A percentile compares a stretch with the other conserved stretches of the same genome.
Conservation (phyloP, 2,888 invertebrate genomes). For the Dasysyrphus tricinctus region DNA sequence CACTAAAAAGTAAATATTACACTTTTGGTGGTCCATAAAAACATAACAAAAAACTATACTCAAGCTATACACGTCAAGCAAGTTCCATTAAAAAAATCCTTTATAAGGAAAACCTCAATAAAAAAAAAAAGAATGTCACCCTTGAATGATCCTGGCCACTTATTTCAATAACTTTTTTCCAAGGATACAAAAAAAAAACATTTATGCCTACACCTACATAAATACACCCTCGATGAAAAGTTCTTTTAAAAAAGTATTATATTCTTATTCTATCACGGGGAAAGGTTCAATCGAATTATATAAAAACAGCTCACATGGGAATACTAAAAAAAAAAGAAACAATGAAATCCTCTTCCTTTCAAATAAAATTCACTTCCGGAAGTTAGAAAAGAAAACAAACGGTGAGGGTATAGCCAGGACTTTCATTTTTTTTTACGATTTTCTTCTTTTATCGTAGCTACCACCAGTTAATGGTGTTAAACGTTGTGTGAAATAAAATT, state of each 20-base stretch:
- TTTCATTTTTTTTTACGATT: background rate
- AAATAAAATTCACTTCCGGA: background rate
- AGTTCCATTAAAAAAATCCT: background rate
- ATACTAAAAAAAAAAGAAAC: background rate
- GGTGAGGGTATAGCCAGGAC: constrained; percentile 8
- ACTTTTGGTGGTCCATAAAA: background rate
- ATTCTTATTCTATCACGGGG: background rate
- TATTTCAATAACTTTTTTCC: constrained; percentile 40
- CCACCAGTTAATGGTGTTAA: constrained; percentile 29
- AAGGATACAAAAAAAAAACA: constrained; percentile 1
- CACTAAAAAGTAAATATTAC: constrained; percentile 28
- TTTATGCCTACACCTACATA: background rate
- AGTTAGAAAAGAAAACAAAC: constrained; percentile 2
- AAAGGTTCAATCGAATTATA: constrained; percentile 10
- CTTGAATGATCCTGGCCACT: constrained; percentile 30
- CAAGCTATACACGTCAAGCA: background rate
- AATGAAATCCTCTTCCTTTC: background rate
- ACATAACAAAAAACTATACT: background rate
- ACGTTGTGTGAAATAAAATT: constrained; percentile 45
- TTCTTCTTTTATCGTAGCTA: background rate
- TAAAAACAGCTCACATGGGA: constrained; percentile 33
- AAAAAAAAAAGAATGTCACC: constrained; percentile 8
- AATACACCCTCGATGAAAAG: constrained; percentile 1
- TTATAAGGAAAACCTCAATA: background rate
- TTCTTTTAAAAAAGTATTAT: constrained; percentile 7